Percentiles rank a stretch among this genome's conserved stretches.
Evolutionary conservation across 92 coral and sea anemone genomes (phyloP).

Genomic region (Siderastrea radians): DNA sequence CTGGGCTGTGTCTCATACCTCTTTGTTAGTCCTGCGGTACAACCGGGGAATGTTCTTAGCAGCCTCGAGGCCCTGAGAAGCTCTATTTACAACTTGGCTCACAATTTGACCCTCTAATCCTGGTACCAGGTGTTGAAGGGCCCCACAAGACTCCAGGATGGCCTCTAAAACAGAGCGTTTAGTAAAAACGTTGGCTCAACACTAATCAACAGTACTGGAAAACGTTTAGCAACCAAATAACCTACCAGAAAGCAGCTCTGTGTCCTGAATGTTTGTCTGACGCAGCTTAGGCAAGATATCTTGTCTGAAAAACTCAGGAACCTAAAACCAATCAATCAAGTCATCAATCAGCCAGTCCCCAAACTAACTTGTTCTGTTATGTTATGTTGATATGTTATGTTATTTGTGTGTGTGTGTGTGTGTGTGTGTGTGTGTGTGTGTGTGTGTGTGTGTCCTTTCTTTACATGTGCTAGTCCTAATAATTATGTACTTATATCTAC

Average conservation of each 20-base stretch:
- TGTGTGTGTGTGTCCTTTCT: too few relatives aligned
- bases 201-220: not conserved
- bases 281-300: conserved; percentile 77
- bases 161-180: conserved; percentile 62
- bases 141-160: conserved; percentile 74
- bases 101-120: conserved; percentile 83
- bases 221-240: not conserved
- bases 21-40: conserved; percentile 97
- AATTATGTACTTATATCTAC: too few relatives aligned
- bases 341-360: not conserved
- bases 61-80: conserved; percentile 89
- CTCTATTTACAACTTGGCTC: conserved; percentile 79
- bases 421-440: too few relatives aligned
- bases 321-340: conserved; percentile 39
- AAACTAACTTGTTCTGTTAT: not conserved
- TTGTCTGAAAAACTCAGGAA: conserved; percentile 81
- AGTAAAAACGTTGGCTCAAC: not conserved
- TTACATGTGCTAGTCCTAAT: too few relatives aligned
- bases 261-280: conserved; percentile 78
- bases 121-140: conserved; percentile 75
- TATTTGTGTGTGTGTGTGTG: too few relatives aligned
- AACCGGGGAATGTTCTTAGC: conserved; percentile 97
- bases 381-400: too few relatives aligned
- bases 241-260: conserved; percentile 82
- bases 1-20: conserved; percentile 52